Base-by-base conservation (phyloP, 1,140 invertebrate species). In the Polypedilum vanderplanki region DNA sequence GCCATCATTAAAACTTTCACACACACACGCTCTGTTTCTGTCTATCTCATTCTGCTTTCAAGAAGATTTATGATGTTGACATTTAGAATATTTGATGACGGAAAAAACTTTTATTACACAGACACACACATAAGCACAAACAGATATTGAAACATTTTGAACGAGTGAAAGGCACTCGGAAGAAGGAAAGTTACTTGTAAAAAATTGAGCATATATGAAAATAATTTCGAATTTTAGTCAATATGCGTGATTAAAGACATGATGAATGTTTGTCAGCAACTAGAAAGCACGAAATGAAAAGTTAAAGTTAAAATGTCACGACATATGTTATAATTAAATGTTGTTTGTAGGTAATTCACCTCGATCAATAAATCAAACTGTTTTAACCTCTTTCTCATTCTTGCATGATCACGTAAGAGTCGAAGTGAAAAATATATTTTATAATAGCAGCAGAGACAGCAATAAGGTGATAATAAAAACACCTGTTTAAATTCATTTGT, bases 51-150 rank as follows among this genome's bases (percentile, higher is more conserved):
- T n/a, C 46, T n/a, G n/a, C 7, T 20, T 70, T 70, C 18, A 1
- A 20, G 65, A 70, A 70, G 65, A 70, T 70, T 70, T 70, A 70
- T 70, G 65, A 70, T 70, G 65, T 70, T 70, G 17, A 22, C 65
- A 70, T 22, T 9, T 4, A 20, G 17, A 67, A 67, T 67, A 17
- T 67, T 67, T 22, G 15, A 70, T 70, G 5, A 70, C 65, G 10
- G 17, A 5, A 20, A 70, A 18, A 70, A 20, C 5, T 20, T 22
- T 22, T 70, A 9, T 67, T 67, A 67, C 10, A 1, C n/a, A n/a
- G n/a, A n/a, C n/a, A n/a, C n/a, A n/a, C n/a, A n/a, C n/a, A n/a
- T n/a, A n/a, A n/a, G n/a, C n/a, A n/a, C n/a, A n/a, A 18, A 18
- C 3, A 17, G 18, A 67, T 67, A 67, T 67, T 67, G 7, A 67